A percentile compares a stretch with the other conserved stretches of the same genome.
Evolutionary conservation across 1,140 invertebrate species (phyloP).

Genomic region (Drosophila cardini): DNA sequence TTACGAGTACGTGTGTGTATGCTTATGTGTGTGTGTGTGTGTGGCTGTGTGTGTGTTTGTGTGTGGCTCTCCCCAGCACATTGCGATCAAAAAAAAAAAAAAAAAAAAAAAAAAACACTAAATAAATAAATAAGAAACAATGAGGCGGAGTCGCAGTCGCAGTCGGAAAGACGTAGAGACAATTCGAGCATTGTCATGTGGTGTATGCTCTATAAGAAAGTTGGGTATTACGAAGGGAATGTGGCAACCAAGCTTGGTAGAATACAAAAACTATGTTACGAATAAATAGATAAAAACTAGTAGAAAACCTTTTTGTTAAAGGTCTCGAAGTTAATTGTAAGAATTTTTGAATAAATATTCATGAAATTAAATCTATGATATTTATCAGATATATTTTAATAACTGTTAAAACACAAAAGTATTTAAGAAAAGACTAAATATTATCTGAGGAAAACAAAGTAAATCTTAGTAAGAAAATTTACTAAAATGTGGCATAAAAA

Average conservation of each 20-base stretch:
- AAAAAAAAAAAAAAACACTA: background rate
- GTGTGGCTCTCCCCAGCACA: constrained; percentile 44
- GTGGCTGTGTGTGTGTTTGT: background rate
- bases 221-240: background rate
- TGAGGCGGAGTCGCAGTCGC: constrained; percentile 36
- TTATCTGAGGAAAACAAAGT: too few relatives aligned
- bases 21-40: constrained; percentile 7
- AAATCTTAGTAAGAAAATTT: too few relatives aligned
- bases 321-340: too few relatives aligned
- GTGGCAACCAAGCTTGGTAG: background rate
- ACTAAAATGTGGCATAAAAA: too few relatives aligned
- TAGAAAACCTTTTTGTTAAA: too few relatives aligned
- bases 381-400: too few relatives aligned
- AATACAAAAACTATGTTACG: background rate
- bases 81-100: constrained; percentile 29
- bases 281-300: too few relatives aligned
- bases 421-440: too few relatives aligned
- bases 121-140: constrained; percentile 17
- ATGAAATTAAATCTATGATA: too few relatives aligned
- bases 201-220: constrained; percentile 27
- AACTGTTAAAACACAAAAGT: too few relatives aligned
- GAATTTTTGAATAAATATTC: too few relatives aligned
- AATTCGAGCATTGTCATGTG: constrained; percentile 49
- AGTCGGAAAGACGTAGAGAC: constrained; percentile 38
- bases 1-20: constrained; percentile 11